Base-by-base conservation (phyloP, 2,113 vertebrate species). In the Cardinalis cardinalis region DNA sequence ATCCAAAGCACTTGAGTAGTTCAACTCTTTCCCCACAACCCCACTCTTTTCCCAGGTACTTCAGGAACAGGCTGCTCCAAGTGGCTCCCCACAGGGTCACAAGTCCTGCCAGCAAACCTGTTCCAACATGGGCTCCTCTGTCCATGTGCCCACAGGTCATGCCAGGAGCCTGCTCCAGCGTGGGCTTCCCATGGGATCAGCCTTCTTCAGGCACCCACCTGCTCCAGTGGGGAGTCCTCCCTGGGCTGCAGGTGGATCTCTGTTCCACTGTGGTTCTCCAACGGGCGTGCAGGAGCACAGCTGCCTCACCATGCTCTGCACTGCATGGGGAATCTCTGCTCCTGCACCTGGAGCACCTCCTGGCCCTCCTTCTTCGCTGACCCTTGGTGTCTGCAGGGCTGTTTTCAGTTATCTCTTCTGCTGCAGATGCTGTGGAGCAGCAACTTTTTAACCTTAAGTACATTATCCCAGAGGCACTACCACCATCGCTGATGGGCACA, bases 401-500 rank as follows among this genome's bases (percentile, higher is more conserved):
- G n/a, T 25, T 65, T 46, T 20, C 59, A 51, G 8, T n/a, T 52
- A 44, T 59, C 59, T 65, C 32, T 38, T 29, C 85, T 52, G 38
- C 44, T 38, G 60, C 52, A 52, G 60, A 19, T 44, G 10, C 23
- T 32, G 36, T 4, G 28, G 12, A 65, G 66, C 51, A 65, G 59
- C 36, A 79, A 9, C 38, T 10, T 46, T 80, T 59, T 38, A 66
- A 66, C 52, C 16, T 25, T 8, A 52, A 29, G 20, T 40, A 29
- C 19, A 12, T 44, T 40, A 59, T 44, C 24, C 5, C 60, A 72
- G 51, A 64, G 51, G 38, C 0, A 0, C 43, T 36, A 38, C 59
- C 32, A 51, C 34, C 31, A 41, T 1, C 0, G 0, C 26, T 64
- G 49, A 64, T 13, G 36, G 49, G 31, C 1, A 2, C 6, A 10